Base-by-base conservation (phyloP, 2,797 vertebrate species). In the Eremophila alpestris region DNA sequence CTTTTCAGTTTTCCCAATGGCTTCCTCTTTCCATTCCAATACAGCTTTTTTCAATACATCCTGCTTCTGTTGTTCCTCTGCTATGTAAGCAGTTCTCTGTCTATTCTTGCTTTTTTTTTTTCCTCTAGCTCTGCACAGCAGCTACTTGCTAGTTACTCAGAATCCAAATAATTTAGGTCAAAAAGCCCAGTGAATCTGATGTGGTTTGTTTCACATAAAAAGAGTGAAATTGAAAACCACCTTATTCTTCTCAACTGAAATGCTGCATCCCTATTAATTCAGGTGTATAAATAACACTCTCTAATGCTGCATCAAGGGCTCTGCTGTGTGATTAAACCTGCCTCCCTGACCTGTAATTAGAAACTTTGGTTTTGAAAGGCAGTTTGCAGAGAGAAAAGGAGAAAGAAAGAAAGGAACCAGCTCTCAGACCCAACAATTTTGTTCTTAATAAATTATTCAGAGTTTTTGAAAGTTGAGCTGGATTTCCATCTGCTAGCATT, bases 271-370 rank as follows among this genome's bases (percentile, higher is more conserved):
- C 94, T 93, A 91, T 97, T 97, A 97, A 97, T 97, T 97, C 97
- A 97, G 97, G 97, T 97, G 96, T 95, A 96, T 96, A 97, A 97
- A 97, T 94, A 96, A 95, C 95, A 92, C 80, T 89, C 92, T 83
- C 83, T 90, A 91, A 96, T 81, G 81, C 93, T 89, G 95, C 91
- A 96, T 95, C 94, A 96, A 97, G 96, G 89, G 96, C 93, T 92
- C 94, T 95, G 96, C 95, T 97, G 95, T 97, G 94, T 91, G 94
- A 94, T 91, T 94, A 95, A 94, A 96, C 94, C 49, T 60, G 94
- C 95, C 58, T 96, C 43, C 87, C 97, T 97, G 97, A 98, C 97
- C 97, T 98, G 98, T 98, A 98, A 98, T 98, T 98, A 98, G 98
- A 98, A 98, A 98, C 98, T 97, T 97, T 91, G 89, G 93, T 86